Conservation (phyloP, 2,888 invertebrate species). For the Patella ulyssiponensis region DNA sequence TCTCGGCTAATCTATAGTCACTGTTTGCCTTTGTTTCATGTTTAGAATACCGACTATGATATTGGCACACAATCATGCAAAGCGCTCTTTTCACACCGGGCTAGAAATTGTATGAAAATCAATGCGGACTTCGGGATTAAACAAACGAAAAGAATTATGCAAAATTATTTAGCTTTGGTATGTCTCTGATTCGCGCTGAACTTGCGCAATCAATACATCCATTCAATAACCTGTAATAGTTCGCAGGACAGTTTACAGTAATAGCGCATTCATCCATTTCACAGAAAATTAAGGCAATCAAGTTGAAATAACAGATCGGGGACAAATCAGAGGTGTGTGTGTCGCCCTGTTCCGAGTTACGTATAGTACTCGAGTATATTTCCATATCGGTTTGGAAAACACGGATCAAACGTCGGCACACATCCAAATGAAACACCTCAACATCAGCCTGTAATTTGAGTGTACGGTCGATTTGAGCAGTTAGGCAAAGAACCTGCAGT, state of each 20-base stretch:
- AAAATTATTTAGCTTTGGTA: conserved; percentile 12
- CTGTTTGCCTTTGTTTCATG: conserved; percentile 1
- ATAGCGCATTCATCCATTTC: no score
- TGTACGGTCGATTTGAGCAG: background rate
- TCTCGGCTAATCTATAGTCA: background rate
- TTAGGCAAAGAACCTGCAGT: background rate
- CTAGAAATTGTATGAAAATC: background rate
- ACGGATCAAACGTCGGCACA: no score
- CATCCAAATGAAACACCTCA: no score
- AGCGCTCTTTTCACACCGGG: conserved; percentile 5
- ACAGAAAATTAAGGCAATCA: no score
- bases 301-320: no score
- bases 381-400: no score
- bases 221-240: no score
- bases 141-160: conserved; percentile 12
- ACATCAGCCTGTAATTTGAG: no score
- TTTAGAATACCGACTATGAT: background rate
- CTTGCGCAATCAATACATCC: background rate
- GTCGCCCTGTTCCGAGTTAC: no score
- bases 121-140: background rate
- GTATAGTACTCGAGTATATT: no score
- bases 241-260: no score
- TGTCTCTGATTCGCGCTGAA: background rate
- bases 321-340: no score
- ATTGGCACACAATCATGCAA: conserved; percentile 2